A percentile compares a stretch with the other conserved stretches of the same genome.
Conservation (phyloP, 1,140 invertebrate species). For the Drosophila yakuba region DNA sequence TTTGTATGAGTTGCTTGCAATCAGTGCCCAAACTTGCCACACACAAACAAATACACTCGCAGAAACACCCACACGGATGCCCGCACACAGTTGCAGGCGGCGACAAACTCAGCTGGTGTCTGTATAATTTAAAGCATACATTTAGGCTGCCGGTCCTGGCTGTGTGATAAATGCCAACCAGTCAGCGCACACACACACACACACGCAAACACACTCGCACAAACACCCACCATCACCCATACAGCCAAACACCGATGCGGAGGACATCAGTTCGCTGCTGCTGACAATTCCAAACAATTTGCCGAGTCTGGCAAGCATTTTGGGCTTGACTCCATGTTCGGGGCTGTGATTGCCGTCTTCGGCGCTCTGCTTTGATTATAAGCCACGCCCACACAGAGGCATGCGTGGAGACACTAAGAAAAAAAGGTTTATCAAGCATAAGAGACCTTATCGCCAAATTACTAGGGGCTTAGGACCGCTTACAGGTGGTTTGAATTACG, state of each 20-base stretch:
- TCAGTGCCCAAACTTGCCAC: constrained; percentile 74
- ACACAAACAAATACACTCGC: constrained; percentile 48
- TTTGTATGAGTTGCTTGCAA: constrained; percentile 82
- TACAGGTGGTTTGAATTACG: neutral
- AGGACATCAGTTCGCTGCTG: constrained; percentile 46
- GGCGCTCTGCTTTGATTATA: constrained; percentile 56
- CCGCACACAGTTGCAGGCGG: constrained; percentile 27
- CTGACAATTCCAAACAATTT: constrained; percentile 71
- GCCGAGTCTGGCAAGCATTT: constrained; percentile 53
- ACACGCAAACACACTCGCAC: constrained; percentile 5
- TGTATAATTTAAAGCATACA: constrained; percentile 83
- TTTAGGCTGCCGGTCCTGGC: constrained; percentile 69
- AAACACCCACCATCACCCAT: constrained; percentile 2
- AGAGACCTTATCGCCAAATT: no score
- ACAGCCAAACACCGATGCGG: neutral
- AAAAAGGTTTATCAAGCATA: neutral
- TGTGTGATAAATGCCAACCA: constrained; percentile 78
- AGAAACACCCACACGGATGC: constrained; percentile 27
- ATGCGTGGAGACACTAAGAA: neutral
- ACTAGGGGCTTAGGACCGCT: neutral
- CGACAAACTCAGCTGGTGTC: constrained; percentile 81
- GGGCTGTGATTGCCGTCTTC: constrained; percentile 66
- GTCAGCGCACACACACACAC: constrained; percentile 25
- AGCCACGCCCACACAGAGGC: constrained; percentile 25
- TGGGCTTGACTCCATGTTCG: constrained; percentile 39